Base-by-base conservation (phyloP, 1,140 invertebrate genomes). In the Notospermus geniculatus region DNA sequence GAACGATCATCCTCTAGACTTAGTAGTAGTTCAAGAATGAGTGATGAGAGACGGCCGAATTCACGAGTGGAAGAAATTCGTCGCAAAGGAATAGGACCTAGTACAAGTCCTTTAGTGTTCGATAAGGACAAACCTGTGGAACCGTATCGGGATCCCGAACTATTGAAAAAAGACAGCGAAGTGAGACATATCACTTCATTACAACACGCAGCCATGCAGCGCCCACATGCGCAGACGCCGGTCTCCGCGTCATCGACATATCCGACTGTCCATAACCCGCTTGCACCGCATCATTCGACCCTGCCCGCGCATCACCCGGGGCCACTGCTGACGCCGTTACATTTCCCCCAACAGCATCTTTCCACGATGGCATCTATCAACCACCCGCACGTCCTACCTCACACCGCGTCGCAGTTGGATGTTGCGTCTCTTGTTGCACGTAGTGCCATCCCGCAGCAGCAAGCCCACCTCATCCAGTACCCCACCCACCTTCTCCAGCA, bases 111-210 rank as follows among this genome's bases (percentile, higher is more conserved):
- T 23, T 67, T 80, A 46, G 70, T 80, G 22, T 58, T 76, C 28
- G 76, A 79, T 39, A 74, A 68, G 63, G 63, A 64, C 54, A 71
- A 79, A 60, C 69, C 77, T 25, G 71, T 80, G 5, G 58, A 70
- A 60, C 70, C 71, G 22, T 81, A 80, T 57, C 66, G 79, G 52
- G 79, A 81, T 57, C 79, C 79, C 15, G 76, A 80, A 60, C 65
- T 81, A 54, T 74, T 80, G 76, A 72, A 76, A 29, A 77, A 76
- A 67, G 77, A 79, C 60, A 67, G 70, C 60, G 78, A 83, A 67
- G 19, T 59, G 59, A 17, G 56, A 22, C 56, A 43, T 36, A 22
- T 23, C 56, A 60, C 43, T 43, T 57, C 61, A 46, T 64, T 15
- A 60, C 55, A 55, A 63, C 69, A 72, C 63, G 63, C 64, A 22